A percentile compares a stretch with the other conserved stretches of the same genome.
These are phyloP conservation scores for Ernsta delagoae DNA, from an alignment of 2,888 invertebrate genomes.

Conservation along the genomic window DNA sequence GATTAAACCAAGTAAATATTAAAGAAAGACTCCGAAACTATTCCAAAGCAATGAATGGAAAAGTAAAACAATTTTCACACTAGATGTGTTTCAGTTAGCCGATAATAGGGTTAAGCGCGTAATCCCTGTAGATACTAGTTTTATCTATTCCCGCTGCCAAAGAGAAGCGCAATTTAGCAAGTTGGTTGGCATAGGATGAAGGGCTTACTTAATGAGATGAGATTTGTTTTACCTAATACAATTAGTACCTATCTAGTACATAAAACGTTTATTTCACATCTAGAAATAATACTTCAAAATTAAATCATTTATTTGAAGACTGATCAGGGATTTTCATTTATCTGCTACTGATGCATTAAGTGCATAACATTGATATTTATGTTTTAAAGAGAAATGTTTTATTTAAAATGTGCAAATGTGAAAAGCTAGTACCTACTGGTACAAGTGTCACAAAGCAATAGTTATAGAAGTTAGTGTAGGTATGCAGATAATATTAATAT, in stretches of 20 bases:
- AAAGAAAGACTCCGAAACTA: neutral
- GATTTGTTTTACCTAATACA: neutral
- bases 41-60: neutral
- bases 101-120: conserved; percentile 26
- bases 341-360: no score
- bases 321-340: no score
- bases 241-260: no score
- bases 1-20: neutral
- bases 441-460: no score
- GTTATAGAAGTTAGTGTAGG: no score
- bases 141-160: conserved; percentile 32
- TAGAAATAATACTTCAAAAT: neutral
- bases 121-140: conserved; percentile 26
- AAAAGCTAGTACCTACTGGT: no score
- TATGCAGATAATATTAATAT: no score
- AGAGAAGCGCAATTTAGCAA: conserved; percentile 25
- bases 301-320: no score
- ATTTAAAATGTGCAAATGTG: no score
- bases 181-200: conserved; percentile 14
- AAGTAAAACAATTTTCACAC: conserved; percentile 17
- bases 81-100: conserved; percentile 15
- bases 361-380: no score
- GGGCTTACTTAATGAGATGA: conserved; percentile 1
- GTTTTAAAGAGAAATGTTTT: no score
- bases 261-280: neutral